Percentiles rank a stretch among this genome's conserved stretches.
These are phyloP conservation scores for Chlorocebus sabaeus DNA, from an alignment of 2,113 vertebrate genomes.

Conservation along the genomic window DNA sequence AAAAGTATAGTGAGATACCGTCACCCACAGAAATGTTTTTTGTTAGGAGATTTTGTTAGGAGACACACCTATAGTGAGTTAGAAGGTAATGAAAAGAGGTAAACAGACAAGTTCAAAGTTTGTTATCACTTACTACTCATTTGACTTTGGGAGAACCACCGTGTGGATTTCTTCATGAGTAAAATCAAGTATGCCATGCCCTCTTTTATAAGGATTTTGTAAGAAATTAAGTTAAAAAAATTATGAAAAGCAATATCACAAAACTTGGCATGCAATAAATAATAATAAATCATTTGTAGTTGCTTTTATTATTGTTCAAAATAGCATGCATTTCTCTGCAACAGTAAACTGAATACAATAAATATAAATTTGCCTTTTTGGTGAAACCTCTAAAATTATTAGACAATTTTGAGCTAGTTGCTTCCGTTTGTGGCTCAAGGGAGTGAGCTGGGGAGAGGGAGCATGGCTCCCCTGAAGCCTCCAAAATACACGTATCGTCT, in stretches of 20 bases:
- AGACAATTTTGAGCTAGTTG: background rate
- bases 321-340: background rate
- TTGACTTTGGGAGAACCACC: background rate
- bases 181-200: background rate
- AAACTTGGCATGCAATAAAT: background rate
- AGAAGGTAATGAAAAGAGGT: background rate
- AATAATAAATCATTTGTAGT: background rate
- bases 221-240: background rate
- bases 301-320: background rate
- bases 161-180: background rate
- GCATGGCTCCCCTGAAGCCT: rapidly evolving
- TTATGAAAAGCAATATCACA: background rate
- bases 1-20: background rate
- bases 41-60: background rate
- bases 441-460: background rate
- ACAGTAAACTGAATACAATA: background rate
- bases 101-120: background rate
- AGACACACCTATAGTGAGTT: background rate
- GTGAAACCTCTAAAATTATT: background rate
- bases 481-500: background rate
- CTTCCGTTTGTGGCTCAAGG: background rate
- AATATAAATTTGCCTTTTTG: background rate
- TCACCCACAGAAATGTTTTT: background rate
- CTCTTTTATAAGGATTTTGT: background rate
- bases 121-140: background rate